These are phyloP conservation scores for Vanessa tameamea DNA, from an alignment of 1,140 invertebrate genomes.

Conservation along the genomic window DNA sequence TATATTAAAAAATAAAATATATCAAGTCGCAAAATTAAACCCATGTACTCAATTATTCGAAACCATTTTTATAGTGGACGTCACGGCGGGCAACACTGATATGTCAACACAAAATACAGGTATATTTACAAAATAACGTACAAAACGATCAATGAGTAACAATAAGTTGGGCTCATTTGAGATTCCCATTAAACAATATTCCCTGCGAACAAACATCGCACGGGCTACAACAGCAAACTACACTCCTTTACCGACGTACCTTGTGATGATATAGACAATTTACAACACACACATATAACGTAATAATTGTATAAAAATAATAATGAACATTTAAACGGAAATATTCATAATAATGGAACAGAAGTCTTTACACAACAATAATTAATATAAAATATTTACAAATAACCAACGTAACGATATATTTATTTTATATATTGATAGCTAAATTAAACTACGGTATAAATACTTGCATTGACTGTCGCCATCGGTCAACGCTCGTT, in stretches of 20 bases:
- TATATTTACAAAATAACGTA: slow-evolving; percentile 58
- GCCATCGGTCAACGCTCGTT: no score
- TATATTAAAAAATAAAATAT: not conserved
- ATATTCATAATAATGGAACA: slow-evolving; percentile 60
- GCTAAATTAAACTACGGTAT: not conserved
- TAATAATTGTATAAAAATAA: slow-evolving; percentile 27
- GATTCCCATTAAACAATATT: slow-evolving; percentile 45
- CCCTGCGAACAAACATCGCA: slow-evolving; percentile 24
- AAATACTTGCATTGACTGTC: no score
- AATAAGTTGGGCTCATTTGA: slow-evolving; percentile 40
- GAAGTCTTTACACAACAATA: slow-evolving; percentile 71
- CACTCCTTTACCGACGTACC: not conserved
- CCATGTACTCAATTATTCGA: not conserved
- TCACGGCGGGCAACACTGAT: slow-evolving; percentile 44
- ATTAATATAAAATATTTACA: slow-evolving; percentile 72
- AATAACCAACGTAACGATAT: slow-evolving; percentile 43
- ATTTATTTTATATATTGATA: slow-evolving; percentile 13
- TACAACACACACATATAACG: slow-evolving; percentile 15
- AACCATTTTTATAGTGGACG: not conserved
- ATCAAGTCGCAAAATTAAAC: not conserved
- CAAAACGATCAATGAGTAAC: slow-evolving; percentile 52
- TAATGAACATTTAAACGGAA: slow-evolving; percentile 45
- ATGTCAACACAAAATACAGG: slow-evolving; percentile 51
- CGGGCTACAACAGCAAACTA: slow-evolving; percentile 27
- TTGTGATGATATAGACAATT: slow-evolving; percentile 31